Evolutionary conservation across 2,888 invertebrate species (phyloP).

Genomic region (Gerris lacustris): DNA sequence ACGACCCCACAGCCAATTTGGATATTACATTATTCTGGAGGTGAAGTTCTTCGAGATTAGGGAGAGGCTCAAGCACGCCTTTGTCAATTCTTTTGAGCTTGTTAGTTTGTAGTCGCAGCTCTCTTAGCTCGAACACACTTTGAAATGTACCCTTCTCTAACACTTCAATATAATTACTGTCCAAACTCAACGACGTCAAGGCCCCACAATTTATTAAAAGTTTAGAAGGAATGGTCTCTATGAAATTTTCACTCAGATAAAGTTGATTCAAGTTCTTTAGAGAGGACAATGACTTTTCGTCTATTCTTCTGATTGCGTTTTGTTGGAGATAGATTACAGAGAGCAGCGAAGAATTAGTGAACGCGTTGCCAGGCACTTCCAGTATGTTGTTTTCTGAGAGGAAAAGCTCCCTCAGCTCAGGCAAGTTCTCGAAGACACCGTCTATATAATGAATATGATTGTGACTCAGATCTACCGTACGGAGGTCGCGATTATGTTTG

Average conservation of each 20-base stretch:
- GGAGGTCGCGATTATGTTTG: slow-evolving; percentile 58
- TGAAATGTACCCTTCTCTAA: slow-evolving; percentile 70
- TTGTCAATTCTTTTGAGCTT: slow-evolving; percentile 59
- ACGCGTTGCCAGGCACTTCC: slow-evolving; percentile 67
- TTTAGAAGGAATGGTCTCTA: slow-evolving; percentile 62
- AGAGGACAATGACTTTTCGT: slow-evolving; percentile 59
- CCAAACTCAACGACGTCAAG: slow-evolving; percentile 68
- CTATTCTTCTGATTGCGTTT: slow-evolving; percentile 67
- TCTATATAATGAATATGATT: slow-evolving; percentile 78
- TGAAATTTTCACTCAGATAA: slow-evolving; percentile 75
- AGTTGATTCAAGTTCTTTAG: slow-evolving; percentile 65
- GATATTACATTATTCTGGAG: slow-evolving; percentile 75
- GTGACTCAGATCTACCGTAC: slow-evolving; percentile 73
- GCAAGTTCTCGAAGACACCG: slow-evolving; percentile 68
- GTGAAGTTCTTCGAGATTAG: slow-evolving; percentile 70
- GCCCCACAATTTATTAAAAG: slow-evolving; percentile 58
- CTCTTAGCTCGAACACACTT: slow-evolving; percentile 58
- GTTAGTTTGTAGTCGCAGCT: slow-evolving; percentile 77
- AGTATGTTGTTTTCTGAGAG: slow-evolving; percentile 79
- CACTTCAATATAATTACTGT: slow-evolving; percentile 71
- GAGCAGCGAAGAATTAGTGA: slow-evolving; percentile 60
- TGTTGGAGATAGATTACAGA: slow-evolving; percentile 78
- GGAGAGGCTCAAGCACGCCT: slow-evolving; percentile 70
- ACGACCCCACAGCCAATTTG: slow-evolving; percentile 68
- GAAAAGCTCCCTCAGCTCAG: slow-evolving; percentile 68